Conservation (phyloP, 2,888 invertebrate genomes). For the Ophion obscuratus region DNA sequence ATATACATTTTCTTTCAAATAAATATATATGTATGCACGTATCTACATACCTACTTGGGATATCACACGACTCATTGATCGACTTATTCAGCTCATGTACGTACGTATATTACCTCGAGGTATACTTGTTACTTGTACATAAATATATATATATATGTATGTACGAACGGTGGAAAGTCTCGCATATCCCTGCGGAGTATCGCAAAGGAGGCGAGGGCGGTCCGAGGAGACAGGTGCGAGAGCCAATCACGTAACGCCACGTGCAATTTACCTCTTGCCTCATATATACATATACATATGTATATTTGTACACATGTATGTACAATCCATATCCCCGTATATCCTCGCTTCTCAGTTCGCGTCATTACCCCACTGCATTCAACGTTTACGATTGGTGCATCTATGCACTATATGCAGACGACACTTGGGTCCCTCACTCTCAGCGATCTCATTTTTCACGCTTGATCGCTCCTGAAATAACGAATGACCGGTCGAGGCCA, state of each 20-base stretch:
- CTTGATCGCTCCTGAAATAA: too few species aligned
- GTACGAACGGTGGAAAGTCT: slow-evolving; percentile 29
- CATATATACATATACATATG: slow-evolving; percentile 1
- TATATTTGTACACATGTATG: not conserved
- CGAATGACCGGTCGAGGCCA: too few species aligned
- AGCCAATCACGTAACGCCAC: slow-evolving; percentile 81
- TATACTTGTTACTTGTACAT: slow-evolving; percentile 51
- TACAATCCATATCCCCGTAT: slow-evolving; percentile 21
- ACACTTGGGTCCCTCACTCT: not conserved
- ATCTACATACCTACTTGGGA: not conserved
- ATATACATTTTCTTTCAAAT: too few species aligned
- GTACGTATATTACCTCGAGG: slow-evolving; percentile 27
- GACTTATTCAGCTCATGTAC: slow-evolving; percentile 23
- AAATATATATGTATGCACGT: too few species aligned
- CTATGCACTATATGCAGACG: not conserved
- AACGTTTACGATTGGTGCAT: not conserved
- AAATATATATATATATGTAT: slow-evolving; percentile 39
- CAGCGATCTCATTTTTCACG: too few species aligned
- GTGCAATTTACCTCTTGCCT: slow-evolving; percentile 77
- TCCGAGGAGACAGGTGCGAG: slow-evolving; percentile 80
- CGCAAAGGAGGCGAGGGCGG: slow-evolving; percentile 78
- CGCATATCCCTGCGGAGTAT: slow-evolving; percentile 53
- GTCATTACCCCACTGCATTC: slow-evolving; percentile 63
- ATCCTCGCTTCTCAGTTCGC: slow-evolving; percentile 66
- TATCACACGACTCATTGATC: slow-evolving; percentile 27